These are phyloP conservation scores for Spermophilus dauricus DNA, from an alignment of 2,113 vertebrate species.

Conservation along the genomic window DNA sequence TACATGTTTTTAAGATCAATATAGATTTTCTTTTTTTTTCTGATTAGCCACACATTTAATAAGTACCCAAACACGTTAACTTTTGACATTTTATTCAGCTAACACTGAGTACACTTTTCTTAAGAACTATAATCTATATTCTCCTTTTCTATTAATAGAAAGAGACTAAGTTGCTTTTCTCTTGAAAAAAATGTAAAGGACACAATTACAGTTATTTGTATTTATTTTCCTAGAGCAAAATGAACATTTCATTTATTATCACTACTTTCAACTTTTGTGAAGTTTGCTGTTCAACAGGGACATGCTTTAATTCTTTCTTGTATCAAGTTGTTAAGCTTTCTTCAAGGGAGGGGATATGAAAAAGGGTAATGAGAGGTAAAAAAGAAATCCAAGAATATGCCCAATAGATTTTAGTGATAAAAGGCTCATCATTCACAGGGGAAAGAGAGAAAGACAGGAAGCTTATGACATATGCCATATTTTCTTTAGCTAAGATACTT, in stretches of 20 bases:
- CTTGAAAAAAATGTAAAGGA: not conserved
- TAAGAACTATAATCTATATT: conserved; percentile 11
- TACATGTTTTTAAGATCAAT: not conserved
- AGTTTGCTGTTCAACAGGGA: not conserved
- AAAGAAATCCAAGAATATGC: not conserved
- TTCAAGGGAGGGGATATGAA: not conserved
- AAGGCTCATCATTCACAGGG: not conserved
- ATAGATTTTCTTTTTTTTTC: not conserved
- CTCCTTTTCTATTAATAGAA: not conserved
- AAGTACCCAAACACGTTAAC: not conserved
- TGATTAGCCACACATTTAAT: conserved; percentile 13
- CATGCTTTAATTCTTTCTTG: not conserved
- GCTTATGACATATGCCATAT: not conserved
- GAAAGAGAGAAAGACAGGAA: not conserved
- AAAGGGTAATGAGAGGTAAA: not conserved
- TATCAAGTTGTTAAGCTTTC: not conserved
- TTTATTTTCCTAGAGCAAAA: conserved; percentile 51
- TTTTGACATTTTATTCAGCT: conserved; percentile 1
- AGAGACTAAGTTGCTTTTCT: not conserved
- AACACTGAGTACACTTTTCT: not conserved
- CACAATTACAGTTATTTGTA: not conserved
- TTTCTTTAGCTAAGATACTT: not conserved
- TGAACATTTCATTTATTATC: not conserved
- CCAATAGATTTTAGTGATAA: not conserved
- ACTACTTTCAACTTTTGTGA: not conserved